phyloP scores from a whole-genome alignment of 2,888 invertebrate genomes.

The Sminthurides aquaticus region DNA sequence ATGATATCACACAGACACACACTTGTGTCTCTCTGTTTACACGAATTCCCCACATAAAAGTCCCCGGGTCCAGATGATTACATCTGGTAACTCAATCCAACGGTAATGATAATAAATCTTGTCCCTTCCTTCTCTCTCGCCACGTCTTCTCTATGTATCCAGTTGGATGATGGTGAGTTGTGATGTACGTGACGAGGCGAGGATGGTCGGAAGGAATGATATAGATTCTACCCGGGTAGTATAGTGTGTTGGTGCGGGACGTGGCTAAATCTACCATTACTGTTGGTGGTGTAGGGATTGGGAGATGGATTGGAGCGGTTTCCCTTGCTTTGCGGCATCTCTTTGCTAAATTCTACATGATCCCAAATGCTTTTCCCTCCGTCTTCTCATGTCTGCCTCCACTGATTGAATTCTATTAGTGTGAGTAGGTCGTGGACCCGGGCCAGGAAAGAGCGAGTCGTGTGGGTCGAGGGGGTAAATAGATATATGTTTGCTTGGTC shows the following conservation, averaged over 20 bases:
- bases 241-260: no score
- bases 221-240: no score
- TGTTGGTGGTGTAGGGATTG: no score
- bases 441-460: background rate
- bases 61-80: constrained; percentile 5
- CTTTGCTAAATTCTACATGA: background rate
- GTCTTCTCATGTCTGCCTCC: background rate
- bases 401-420: background rate
- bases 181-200: background rate
- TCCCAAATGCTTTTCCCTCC: background rate
- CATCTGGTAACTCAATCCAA: constrained; percentile 3
- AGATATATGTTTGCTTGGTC: background rate
- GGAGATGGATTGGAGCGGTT: no score
- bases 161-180: background rate
- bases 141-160: background rate
- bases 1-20: background rate
- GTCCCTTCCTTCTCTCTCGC: background rate
- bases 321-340: no score
- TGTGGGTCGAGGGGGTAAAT: no score
- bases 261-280: no score
- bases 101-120: constrained; percentile 4
- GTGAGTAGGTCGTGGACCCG: background rate
- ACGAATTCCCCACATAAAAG: background rate
- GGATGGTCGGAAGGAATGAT: no score
- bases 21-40: background rate